Base-by-base conservation (phyloP, 1,140 invertebrate species). In the Drosophila chauvacae region DNA sequence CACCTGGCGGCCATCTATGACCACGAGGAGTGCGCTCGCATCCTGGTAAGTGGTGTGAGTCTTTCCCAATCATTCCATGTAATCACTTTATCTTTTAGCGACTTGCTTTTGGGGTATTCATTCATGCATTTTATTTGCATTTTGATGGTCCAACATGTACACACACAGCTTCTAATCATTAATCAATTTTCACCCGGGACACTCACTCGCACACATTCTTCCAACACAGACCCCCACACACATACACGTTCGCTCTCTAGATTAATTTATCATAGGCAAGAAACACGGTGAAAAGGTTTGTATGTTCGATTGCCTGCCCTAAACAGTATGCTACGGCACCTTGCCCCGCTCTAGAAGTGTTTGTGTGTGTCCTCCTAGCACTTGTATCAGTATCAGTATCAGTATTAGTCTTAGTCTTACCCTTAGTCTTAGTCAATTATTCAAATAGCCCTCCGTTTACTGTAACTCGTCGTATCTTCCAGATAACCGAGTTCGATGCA, bases 1-100 rank as follows among this genome's bases (percentile, higher is more conserved):
- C 97, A 97, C 84, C 94, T 97, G 48, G 96, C 96, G 9, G 96
- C 96, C 7, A 96, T 96, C 59, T 96, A 96, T 74, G 96, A 98
- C 92, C 94, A 96, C 83, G 96, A 96, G 58, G 94, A 96, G 77
- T 96, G 96, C 88, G 96, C 96, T 20, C 94, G 95, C 81, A 95
- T 97, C 77, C 92, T 97, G 93, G 96, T 97, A 94, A 94, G 94
- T 84, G 80, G 81, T 75, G 85, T 88, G 84, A 88, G 84, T 88
- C 30, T 9, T 51, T 51, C 16, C 59, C 71, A 47, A 60, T 57
- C 66, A 60, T 59, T 80, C 56, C 45, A 82, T 64, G 53, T 80
- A 80, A 76, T 63, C 64, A 64, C 57, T 64, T 58, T 75, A 47
- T 63, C 53, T 73, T 56, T 63, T 78, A 61, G 59, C 65, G n/a